phyloP scores from a whole-genome alignment of 1,140 invertebrate species.

The Achroia grisella region DNA sequence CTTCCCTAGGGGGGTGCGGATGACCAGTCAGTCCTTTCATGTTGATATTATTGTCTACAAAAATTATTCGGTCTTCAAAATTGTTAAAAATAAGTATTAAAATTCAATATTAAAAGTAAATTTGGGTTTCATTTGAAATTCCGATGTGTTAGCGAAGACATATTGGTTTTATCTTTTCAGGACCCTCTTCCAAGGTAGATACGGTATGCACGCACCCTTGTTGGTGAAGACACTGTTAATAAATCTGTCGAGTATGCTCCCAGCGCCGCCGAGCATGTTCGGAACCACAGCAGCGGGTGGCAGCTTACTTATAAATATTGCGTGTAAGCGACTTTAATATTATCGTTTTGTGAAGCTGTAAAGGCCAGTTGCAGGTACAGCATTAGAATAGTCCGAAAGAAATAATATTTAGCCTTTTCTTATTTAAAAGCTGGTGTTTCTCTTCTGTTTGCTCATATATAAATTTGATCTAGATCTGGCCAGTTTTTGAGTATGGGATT shows the following conservation, averaged over 20 bases:
- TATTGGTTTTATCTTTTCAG: conserved; percentile 59
- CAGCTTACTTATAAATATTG: conserved; percentile 89
- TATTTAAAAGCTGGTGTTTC: conserved; percentile 13
- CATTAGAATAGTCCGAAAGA: too few species aligned
- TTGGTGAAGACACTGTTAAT: conserved; percentile 85
- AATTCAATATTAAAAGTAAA: too few species aligned
- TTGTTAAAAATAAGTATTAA: neutral
- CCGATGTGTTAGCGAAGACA: too few species aligned
- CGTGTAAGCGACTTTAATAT: conserved; percentile 73
- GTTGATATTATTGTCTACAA: too few species aligned
- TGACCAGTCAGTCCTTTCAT: too few species aligned
- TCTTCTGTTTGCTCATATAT: conserved; percentile 9
- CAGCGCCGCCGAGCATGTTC: conserved; percentile 81
- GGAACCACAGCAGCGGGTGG: conserved; percentile 78
- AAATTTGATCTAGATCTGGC: too few species aligned
- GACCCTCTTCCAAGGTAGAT: conserved; percentile 83
- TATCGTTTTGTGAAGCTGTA: too few species aligned
- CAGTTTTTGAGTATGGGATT: too few species aligned
- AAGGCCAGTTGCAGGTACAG: too few species aligned
- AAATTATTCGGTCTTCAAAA: neutral
- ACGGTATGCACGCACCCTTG: conserved; percentile 81
- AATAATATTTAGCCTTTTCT: conserved; percentile 1
- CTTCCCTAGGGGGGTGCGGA: too few species aligned
- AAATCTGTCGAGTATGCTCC: conserved; percentile 85
- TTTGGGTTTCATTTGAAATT: too few species aligned